phyloP scores from a whole-genome alignment of 2,113 vertebrate species.

The Albula goreensis region DNA sequence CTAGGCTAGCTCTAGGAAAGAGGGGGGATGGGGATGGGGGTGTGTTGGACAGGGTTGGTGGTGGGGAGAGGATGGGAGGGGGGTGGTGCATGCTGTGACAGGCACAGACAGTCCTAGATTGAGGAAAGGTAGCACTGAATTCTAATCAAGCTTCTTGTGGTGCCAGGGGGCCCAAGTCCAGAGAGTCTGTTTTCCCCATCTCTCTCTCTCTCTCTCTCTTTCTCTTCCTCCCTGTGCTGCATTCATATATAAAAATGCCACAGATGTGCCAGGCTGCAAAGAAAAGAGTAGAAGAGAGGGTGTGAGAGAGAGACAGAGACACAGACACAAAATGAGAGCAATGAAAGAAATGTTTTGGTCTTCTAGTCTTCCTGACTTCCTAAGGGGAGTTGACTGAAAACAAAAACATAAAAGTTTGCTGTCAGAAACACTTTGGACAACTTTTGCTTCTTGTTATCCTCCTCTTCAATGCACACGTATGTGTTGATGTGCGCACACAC shows the following conservation, averaged over 20 bases:
- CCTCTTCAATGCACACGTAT: too few relatives aligned
- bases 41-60: background rate
- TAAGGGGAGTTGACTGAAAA: background rate
- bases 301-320: background rate
- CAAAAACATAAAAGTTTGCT: background rate
- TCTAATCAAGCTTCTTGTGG: slow-evolving; percentile 58
- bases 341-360: background rate
- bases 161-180: slow-evolving; percentile 46
- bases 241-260: slow-evolving; percentile 36
- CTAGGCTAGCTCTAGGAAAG: background rate
- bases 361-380: background rate
- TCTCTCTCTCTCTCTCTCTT: too few relatives aligned
- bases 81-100: background rate
- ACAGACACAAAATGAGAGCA: background rate
- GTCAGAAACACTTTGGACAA: background rate
- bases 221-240: slow-evolving; percentile 17
- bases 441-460: background rate
- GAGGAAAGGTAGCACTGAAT: slow-evolving; percentile 44
- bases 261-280: background rate
- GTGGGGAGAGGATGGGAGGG: background rate
- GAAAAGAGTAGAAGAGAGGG: background rate
- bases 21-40: background rate
- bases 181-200: slow-evolving; percentile 35
- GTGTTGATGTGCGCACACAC: background rate
- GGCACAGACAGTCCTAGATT: background rate